Conservation (phyloP, 92 coral and sea anemone species). For the Heteractis magnifica region DNA sequence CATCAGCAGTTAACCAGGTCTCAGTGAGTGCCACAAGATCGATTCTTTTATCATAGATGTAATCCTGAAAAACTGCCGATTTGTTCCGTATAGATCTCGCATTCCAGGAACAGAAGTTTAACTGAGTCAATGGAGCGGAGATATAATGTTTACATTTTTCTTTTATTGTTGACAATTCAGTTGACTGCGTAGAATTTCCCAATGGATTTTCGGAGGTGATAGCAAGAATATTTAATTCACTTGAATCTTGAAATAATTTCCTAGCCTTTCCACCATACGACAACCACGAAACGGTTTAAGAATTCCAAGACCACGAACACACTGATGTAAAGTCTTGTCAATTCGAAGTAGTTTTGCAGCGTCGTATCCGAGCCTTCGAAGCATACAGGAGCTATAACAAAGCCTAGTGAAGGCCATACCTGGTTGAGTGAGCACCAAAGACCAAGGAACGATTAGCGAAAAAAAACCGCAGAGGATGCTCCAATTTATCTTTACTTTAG, state of each 20-base stretch:
- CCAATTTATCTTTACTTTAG: background rate
- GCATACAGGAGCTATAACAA: slow-evolving; percentile 3
- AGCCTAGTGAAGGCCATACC: background rate
- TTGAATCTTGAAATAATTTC: background rate
- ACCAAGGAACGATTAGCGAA: background rate
- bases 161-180: background rate
- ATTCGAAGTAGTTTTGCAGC: background rate
- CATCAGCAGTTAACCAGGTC: slow-evolving; percentile 26
- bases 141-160: background rate
- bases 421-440: slow-evolving; percentile 4
- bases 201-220: background rate
- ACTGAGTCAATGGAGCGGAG: background rate
- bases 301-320: background rate
- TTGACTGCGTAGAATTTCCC: background rate
- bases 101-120: slow-evolving; percentile 14
- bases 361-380: background rate
- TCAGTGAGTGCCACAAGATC: slow-evolving; percentile 31
- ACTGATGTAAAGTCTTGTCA: slow-evolving; percentile 1
- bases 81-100: slow-evolving; percentile 33
- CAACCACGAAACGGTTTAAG: too few species aligned
- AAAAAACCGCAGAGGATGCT: background rate
- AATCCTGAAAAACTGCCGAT: slow-evolving; percentile 26
- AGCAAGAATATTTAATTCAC: background rate
- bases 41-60: slow-evolving; percentile 18
- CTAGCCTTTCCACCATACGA: background rate